Percentiles rank a stretch among this genome's conserved stretches.
phyloP scores from a whole-genome alignment of 1,140 invertebrate genomes.

The Hesperophylax magnus region DNA sequence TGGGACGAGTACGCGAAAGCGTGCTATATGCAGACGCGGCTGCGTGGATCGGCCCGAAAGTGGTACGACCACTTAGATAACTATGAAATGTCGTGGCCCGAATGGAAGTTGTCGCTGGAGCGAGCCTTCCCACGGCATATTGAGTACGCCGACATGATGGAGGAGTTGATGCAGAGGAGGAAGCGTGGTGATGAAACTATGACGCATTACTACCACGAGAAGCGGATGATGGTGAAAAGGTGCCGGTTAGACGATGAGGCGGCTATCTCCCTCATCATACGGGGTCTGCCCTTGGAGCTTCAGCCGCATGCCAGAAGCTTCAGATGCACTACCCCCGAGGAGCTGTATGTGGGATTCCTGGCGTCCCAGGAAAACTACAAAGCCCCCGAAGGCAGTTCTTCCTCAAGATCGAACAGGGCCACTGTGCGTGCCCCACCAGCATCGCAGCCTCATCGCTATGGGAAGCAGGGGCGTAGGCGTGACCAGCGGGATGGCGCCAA shows the following conservation, averaged over 20 bases:
- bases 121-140: background rate
- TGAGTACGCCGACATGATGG: background rate
- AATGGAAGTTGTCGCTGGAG: background rate
- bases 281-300: background rate
- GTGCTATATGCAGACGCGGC: background rate
- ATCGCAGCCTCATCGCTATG: background rate
- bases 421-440: background rate
- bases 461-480: background rate
- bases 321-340: background rate
- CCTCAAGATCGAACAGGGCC: background rate
- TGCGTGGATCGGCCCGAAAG: background rate
- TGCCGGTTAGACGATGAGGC: background rate
- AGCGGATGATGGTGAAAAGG: background rate
- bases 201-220: conserved; percentile 10
- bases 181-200: background rate
- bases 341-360: conserved; percentile 1
- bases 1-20: background rate
- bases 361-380: background rate
- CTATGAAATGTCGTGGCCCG: background rate
- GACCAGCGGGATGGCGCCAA: background rate
- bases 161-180: background rate
- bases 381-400: background rate
- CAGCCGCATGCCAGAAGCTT: background rate
- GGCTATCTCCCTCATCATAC: background rate
- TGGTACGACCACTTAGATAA: background rate